These are phyloP conservation scores for Halcyon smyrnensis DNA, from an alignment of 2,797 vertebrate species.

Conservation along the genomic window DNA sequence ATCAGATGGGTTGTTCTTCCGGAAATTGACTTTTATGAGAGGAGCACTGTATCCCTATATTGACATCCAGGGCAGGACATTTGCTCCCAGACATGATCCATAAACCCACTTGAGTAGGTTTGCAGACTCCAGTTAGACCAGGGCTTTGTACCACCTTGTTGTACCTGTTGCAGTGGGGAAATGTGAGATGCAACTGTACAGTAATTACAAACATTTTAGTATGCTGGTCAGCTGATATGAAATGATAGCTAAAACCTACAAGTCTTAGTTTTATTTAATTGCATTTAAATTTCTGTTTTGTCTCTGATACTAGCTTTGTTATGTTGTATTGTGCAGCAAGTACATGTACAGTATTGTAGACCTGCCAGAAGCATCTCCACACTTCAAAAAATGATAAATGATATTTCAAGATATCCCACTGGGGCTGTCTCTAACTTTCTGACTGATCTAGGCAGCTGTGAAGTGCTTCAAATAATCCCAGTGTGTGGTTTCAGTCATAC, in stretches of 20 bases:
- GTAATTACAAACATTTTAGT: background rate
- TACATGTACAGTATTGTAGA: background rate
- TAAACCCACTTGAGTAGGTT: background rate
- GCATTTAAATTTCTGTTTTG: background rate
- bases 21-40: background rate
- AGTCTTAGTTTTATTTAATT: background rate
- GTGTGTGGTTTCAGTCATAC: background rate
- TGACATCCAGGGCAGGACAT: background rate
- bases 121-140: background rate
- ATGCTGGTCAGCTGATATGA: background rate
- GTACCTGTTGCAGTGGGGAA: background rate
- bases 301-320: background rate
- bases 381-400: background rate
- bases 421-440: background rate
- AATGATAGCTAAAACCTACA: background rate
- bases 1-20: background rate
- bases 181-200: background rate
- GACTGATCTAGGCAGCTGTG: background rate
- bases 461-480: background rate
- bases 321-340: background rate
- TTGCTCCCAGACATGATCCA: background rate
- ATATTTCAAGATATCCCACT: background rate
- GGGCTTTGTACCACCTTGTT: background rate
- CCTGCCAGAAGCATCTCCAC: background rate
- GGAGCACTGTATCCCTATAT: fast-evolving